Conservation (phyloP, 2,888 invertebrate species). For the Augochlorella aurata region DNA sequence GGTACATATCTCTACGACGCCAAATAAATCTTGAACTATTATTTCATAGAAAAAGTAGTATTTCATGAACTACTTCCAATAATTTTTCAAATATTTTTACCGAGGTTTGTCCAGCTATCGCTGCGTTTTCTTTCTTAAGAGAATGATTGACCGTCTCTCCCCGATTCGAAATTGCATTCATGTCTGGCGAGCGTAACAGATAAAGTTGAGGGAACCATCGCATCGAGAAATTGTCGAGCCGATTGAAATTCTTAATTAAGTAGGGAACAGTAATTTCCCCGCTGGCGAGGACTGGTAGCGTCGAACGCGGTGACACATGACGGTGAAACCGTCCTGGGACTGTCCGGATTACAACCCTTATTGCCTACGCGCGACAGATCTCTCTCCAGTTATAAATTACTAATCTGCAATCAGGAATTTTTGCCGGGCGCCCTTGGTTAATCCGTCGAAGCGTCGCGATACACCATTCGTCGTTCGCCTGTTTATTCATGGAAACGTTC, state of each 20-base stretch:
- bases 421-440: slow-evolving; percentile 5
- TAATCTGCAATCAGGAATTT: slow-evolving; percentile 32
- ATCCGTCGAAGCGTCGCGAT: slow-evolving; percentile 13
- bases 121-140: too few relatives aligned
- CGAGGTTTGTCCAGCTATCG: too few relatives aligned
- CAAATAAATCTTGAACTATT: too few relatives aligned
- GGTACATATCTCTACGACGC: too few relatives aligned
- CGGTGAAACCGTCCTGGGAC: slow-evolving; percentile 5
- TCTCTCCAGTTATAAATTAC: slow-evolving; percentile 27
- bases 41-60: too few relatives aligned
- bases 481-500: not conserved
- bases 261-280: slow-evolving; percentile 9
- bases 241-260: slow-evolving; percentile 38
- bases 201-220: not conserved
- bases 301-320: not conserved
- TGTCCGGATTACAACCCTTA: slow-evolving; percentile 30
- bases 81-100: too few relatives aligned
- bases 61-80: too few relatives aligned
- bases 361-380: not conserved
- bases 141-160: not conserved
- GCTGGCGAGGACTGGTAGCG: not conserved
- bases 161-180: slow-evolving; percentile 5
- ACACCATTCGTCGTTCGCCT: not conserved
- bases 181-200: not conserved
- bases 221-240: not conserved